Percentiles rank a stretch among this genome's conserved stretches.
phyloP scores from a whole-genome alignment of 2,888 invertebrate species.

The Villa cingulata region DNA sequence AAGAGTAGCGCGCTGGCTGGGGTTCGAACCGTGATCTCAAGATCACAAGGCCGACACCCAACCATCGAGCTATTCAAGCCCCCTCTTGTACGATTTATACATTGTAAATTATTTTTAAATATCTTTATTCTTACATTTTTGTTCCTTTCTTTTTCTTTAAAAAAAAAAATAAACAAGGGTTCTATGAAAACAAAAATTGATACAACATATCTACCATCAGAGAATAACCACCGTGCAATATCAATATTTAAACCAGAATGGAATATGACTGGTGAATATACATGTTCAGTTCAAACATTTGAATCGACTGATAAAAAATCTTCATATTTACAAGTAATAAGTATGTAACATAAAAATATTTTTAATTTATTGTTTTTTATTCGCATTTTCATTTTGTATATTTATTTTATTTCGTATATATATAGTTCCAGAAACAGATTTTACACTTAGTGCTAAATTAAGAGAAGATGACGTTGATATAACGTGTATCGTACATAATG shows the following conservation, averaged over 20 bases:
- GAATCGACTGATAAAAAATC: conserved; percentile 35
- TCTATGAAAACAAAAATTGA: conserved; percentile 36
- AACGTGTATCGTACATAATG: conserved; percentile 33
- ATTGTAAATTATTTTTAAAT: neutral
- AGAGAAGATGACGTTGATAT: conserved; percentile 28
- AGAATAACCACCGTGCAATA: conserved; percentile 34
- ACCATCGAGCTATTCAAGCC: too few species aligned
- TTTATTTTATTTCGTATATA: neutral
- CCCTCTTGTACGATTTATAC: too few species aligned
- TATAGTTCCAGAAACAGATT: conserved; percentile 35
- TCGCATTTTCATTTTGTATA: neutral
- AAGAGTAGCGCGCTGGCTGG: too few species aligned
- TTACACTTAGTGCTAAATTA: conserved; percentile 32
- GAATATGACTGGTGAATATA: conserved; percentile 37
- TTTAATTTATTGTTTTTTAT: neutral
- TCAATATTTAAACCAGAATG: conserved; percentile 35
- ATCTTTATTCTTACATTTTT: neutral
- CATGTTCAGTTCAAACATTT: conserved; percentile 35
- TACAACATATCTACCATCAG: conserved; percentile 20
- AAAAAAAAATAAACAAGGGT: conserved; percentile 25
- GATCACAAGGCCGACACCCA: too few species aligned
- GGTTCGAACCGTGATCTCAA: too few species aligned
- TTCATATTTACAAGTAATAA: conserved; percentile 35
- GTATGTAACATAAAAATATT: conserved; percentile 16
- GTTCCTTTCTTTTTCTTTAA: neutral